Conservation (phyloP, 2,113 vertebrate genomes). For the Hippocampus barbouri region DNA sequence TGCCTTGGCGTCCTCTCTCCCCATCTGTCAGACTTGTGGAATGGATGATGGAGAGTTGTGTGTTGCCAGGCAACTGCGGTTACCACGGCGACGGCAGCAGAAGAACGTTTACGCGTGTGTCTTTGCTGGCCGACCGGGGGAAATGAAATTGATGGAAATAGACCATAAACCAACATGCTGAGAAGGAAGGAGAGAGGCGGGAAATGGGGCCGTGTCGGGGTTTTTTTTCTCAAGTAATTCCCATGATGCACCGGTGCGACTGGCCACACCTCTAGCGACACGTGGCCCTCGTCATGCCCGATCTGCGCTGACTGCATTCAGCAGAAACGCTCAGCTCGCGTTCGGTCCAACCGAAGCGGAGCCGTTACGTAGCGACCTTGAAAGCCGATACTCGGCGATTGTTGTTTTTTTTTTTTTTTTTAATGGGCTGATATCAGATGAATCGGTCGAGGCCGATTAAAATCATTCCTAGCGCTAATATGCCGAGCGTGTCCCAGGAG, state of each 20-base stretch:
- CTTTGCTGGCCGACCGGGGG: conserved; percentile 37
- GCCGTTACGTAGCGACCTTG: no score
- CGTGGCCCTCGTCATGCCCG: no score
- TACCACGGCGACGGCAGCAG: conserved; percentile 63
- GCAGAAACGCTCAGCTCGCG: no score
- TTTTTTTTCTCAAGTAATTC: neutral
- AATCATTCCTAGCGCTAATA: no score
- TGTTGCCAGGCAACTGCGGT: conserved; percentile 77
- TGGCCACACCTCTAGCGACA: conserved; percentile 17
- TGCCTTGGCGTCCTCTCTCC: conserved; percentile 53
- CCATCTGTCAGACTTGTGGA: conserved; percentile 78
- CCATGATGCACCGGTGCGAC: conserved; percentile 34
- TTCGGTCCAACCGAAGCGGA: no score
- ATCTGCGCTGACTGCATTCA: no score
- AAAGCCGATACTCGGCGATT: no score
- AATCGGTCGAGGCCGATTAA: no score
- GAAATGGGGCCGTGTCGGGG: neutral
- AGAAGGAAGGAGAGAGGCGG: neutral
- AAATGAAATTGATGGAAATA: conserved; percentile 75
- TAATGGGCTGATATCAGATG: no score
- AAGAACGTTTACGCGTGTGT: conserved; percentile 63
- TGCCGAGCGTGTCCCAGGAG: no score
- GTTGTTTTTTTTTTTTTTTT: no score
- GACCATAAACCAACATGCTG: conserved; percentile 60
- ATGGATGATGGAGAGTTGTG: conserved; percentile 77